These are phyloP conservation scores for Fragum whitleyi DNA, from an alignment of 2,888 invertebrate species.

Conservation along the genomic window DNA sequence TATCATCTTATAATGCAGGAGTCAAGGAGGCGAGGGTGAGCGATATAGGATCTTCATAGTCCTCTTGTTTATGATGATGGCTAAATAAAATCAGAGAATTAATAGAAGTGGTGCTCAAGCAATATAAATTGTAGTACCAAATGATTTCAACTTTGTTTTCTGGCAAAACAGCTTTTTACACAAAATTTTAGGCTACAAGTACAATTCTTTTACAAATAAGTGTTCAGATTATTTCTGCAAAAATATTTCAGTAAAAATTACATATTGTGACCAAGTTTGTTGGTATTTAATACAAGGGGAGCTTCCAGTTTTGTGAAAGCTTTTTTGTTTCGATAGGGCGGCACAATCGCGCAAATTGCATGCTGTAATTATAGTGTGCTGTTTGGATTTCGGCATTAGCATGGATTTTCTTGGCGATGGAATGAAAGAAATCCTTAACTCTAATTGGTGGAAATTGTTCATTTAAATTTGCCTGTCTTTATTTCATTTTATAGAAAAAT, in stretches of 20 bases:
- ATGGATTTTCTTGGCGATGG: conserved; percentile 1
- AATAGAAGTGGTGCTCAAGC: too few relatives aligned
- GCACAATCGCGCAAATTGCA: conserved; percentile 12
- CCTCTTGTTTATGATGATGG: too few relatives aligned
- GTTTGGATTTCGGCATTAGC: conserved; percentile 10
- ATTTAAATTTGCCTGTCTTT: not conserved
- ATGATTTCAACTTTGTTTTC: too few relatives aligned
- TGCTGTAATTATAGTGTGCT: conserved; percentile 18
- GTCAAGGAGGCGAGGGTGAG: too few relatives aligned
- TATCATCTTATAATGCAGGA: too few relatives aligned
- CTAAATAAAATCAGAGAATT: too few relatives aligned
- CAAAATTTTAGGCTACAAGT: too few relatives aligned
- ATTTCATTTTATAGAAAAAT: not conserved
- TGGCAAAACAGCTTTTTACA: too few relatives aligned
- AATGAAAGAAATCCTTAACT: conserved; percentile 9
- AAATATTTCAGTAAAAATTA: conserved; percentile 7
- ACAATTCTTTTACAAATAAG: too few relatives aligned
- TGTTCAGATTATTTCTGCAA: too few relatives aligned
- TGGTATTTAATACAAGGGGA: not conserved
- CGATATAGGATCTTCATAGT: too few relatives aligned
- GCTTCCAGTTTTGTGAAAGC: conserved; percentile 9
- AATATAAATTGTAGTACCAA: too few relatives aligned
- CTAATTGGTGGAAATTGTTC: not conserved
- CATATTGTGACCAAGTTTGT: not conserved
- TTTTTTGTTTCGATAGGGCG: not conserved